phyloP scores from a whole-genome alignment of 2,888 invertebrate genomes.

The Zeuzera pyrina region DNA sequence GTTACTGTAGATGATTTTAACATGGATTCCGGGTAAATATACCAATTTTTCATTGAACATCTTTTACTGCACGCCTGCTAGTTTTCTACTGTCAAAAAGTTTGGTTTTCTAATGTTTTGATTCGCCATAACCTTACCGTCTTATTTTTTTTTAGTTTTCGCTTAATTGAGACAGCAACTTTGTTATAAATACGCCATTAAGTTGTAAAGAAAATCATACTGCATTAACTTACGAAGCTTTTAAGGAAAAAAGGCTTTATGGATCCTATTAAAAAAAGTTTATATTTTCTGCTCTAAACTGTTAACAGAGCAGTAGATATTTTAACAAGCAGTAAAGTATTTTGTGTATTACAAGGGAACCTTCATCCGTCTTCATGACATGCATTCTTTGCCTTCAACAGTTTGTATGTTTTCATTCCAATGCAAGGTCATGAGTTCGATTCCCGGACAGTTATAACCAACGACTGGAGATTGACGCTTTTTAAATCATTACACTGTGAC shows the following conservation, averaged over 20 bases:
- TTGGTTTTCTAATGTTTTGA: conserved; percentile 44
- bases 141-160: conserved; percentile 14
- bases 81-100: conserved; percentile 21
- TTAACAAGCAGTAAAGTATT: too few species aligned
- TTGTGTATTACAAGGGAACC: too few species aligned
- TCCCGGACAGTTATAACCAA: conserved; percentile 4
- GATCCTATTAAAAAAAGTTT: too few species aligned
- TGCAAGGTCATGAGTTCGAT: conserved; percentile 10
- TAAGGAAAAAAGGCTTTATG: too few species aligned
- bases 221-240: too few species aligned
- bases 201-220: conserved; percentile 7
- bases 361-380: too few species aligned
- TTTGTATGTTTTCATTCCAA: too few species aligned
- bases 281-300: too few species aligned
- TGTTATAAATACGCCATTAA: neutral
- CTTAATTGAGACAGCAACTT: conserved; percentile 2
- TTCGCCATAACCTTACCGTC: conserved; percentile 54
- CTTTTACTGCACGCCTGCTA: conserved; percentile 27
- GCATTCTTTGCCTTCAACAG: too few species aligned
- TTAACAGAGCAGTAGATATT: too few species aligned
- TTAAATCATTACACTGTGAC: too few species aligned
- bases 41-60: conserved; percentile 8
- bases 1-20: conserved; percentile 40
- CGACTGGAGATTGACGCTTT: too few species aligned
- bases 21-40: conserved; percentile 67